Base-by-base conservation (phyloP, 2,888 invertebrate genomes). In the Morpho deidamia region DNA sequence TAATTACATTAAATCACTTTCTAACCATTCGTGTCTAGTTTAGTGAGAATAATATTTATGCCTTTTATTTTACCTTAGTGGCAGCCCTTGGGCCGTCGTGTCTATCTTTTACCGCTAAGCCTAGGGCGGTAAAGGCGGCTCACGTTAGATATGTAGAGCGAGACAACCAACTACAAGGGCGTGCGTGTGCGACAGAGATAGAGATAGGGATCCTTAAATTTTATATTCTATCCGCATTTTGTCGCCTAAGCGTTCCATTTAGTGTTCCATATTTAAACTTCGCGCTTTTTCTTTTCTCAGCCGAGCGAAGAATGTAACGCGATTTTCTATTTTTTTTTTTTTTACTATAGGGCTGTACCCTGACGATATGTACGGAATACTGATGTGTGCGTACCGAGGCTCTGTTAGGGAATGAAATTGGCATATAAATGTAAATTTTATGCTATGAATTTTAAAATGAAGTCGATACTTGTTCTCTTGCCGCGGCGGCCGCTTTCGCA, bases 391-490 rank as follows among this genome's bases (percentile, higher is more conserved):
- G 84, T 80, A 83, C 81, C 80, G 75, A 79, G 81, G 81, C 83
- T 79, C 85, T 83, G 84, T 84, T 86, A 83, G 80, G 85, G 83
- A 84, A 86, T 86, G 84, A 89, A 89, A 89, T 89, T 87, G 89
- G 89, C 88, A 88, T 88, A 88, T 88, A 88, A 88, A 89, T 88
- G 89, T 88, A 87, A 88, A 89, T 89, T 88, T 89, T 87, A 88
- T 87, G 88, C 88, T 77, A 88, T 89, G 89, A 89, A 89, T 89
- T 89, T 89, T 89, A 89, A 88, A 89, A 88, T 86, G 83, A 79
- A 87, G 86, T 82, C 86, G 83, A 88, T 87, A 85, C 84, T 85
- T 86, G 81, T 84, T 74, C 76, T 80, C 79, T 82, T 74, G 75
- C 72, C 72, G 75, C 68, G 69, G 64, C 66, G 67, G 79, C 74